Evolutionary conservation across 2,113 vertebrate species (phyloP).

Genomic region (Pseudorasbora parva): DNA sequence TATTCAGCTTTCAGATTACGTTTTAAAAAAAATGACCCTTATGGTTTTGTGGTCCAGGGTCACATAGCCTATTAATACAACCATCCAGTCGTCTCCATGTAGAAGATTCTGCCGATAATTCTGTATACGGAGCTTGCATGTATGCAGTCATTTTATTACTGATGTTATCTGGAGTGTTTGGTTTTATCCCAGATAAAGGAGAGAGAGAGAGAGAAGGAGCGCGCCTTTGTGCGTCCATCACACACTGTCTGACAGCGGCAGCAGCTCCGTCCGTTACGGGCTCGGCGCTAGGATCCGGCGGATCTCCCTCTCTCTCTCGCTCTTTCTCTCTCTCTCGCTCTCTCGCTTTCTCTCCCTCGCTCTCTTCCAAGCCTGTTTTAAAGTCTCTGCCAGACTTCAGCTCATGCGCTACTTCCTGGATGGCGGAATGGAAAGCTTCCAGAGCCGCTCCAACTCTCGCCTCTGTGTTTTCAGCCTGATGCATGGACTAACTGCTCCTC

Average conservation of each 20-base stretch:
- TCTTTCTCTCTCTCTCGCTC: conserved; percentile 37
- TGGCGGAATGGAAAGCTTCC: conserved; percentile 85
- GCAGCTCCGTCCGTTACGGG: not conserved
- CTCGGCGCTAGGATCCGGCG: conserved; percentile 79
- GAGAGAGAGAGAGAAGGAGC: not conserved
- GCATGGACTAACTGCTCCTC: conserved; percentile 71
- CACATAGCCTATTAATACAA: not conserved
- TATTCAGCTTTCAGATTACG: too few species aligned
- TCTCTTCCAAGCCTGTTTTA: conserved; percentile 79
- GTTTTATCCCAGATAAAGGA: not conserved
- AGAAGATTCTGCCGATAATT: not conserved
- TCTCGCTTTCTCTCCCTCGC: conserved; percentile 53
- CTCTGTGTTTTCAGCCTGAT: conserved; percentile 68
- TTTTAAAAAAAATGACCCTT: too few species aligned
- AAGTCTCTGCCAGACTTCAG: conserved; percentile 87
- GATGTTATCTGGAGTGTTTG: conserved; percentile 7
- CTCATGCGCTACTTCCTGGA: conserved; percentile 89
- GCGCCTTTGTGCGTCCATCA: conserved; percentile 24
- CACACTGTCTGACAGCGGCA: not conserved
- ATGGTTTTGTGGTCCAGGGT: too few species aligned
- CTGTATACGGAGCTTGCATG: not conserved
- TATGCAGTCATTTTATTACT: not conserved
- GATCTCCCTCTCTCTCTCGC: conserved; percentile 59
- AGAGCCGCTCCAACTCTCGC: conserved; percentile 72
- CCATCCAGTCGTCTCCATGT: not conserved